Conservation (phyloP, 2,888 invertebrate genomes). For the Dusona sp. region DNA sequence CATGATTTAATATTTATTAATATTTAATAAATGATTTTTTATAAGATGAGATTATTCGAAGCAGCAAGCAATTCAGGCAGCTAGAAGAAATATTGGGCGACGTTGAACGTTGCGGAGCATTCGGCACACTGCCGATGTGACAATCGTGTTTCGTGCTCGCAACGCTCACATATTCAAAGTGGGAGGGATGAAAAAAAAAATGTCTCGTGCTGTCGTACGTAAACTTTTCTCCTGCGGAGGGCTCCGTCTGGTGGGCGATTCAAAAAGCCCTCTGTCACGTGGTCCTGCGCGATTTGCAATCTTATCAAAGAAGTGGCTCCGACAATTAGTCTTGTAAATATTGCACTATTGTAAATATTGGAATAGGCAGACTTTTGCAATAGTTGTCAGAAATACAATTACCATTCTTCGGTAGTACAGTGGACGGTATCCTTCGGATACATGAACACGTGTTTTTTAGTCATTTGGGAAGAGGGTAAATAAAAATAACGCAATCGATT, state of each 20-base stretch:
- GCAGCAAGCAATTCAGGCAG: background rate
- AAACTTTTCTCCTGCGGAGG: conserved; percentile 9
- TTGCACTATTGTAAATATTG: background rate
- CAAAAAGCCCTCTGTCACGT: background rate
- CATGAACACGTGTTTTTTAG: background rate
- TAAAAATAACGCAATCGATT: background rate
- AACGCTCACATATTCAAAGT: background rate
- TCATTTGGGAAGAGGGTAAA: background rate
- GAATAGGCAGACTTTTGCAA: background rate
- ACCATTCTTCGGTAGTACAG: background rate
- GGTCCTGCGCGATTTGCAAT: conserved; percentile 6
- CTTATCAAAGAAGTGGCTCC: background rate
- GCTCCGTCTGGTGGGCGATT: conserved; percentile 40
- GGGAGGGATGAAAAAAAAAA: conserved; percentile 3
- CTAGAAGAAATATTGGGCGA: background rate
- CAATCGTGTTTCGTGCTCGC: background rate
- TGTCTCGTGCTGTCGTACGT: background rate
- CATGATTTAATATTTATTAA: conserved; percentile 62
- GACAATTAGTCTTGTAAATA: background rate
- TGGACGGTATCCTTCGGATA: background rate
- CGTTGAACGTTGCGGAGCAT: conserved; percentile 4
- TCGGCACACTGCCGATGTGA: conserved; percentile 20
- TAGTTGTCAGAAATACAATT: background rate
- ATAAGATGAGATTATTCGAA: background rate
- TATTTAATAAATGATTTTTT: background rate